Conservation (phyloP, 2,113 vertebrate species). For the Gasterosteus nipponicus region DNA sequence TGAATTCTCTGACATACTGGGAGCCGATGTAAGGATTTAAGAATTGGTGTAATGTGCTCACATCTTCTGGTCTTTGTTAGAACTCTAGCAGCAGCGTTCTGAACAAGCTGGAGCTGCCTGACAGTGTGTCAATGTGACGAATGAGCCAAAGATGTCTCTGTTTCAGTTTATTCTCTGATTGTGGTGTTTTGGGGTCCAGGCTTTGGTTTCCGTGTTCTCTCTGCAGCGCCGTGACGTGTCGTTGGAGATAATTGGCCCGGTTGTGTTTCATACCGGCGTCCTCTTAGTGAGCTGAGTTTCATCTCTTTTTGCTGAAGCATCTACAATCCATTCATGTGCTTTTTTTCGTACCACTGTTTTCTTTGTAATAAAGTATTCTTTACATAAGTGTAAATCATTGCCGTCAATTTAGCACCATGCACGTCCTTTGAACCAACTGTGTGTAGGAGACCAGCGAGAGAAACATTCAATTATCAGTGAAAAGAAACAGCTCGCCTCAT, state of each 20-base stretch:
- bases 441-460: background rate
- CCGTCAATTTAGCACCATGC: slow-evolving; percentile 38
- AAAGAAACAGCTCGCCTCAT: too few relatives aligned
- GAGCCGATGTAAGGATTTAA: too few relatives aligned
- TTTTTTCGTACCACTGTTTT: slow-evolving; percentile 65
- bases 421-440: background rate
- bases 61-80: too few relatives aligned
- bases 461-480: too few relatives aligned
- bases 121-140: background rate
- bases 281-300: slow-evolving; percentile 59
- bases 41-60: too few relatives aligned
- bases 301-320: slow-evolving; percentile 47
- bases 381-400: slow-evolving; percentile 56
- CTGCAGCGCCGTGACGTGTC: slow-evolving; percentile 49
- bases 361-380: slow-evolving; percentile 74
- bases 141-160: slow-evolving; percentile 63
- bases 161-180: slow-evolving; percentile 20
- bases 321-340: slow-evolving; percentile 56
- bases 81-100: too few relatives aligned
- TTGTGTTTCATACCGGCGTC: slow-evolving; percentile 64
- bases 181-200: background rate
- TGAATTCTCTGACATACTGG: too few relatives aligned
- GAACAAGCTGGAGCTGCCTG: too few relatives aligned
- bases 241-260: slow-evolving; percentile 34
- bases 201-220: slow-evolving; percentile 29